Conservation (phyloP, 2,113 vertebrate genomes). For the Sapayoa aenigma region DNA sequence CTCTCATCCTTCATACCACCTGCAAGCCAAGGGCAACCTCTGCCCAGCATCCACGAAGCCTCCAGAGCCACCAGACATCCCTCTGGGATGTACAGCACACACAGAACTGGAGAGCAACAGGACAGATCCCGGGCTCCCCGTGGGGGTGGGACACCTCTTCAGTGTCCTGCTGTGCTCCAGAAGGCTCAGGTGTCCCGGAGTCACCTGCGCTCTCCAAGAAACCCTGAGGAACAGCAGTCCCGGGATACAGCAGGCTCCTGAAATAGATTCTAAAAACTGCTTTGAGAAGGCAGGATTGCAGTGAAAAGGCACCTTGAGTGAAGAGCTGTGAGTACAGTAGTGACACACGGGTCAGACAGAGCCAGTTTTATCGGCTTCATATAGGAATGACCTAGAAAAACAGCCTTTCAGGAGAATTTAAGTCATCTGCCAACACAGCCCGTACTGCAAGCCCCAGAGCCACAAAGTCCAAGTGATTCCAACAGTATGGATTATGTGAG, state of each 20-base stretch:
- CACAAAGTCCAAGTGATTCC: background rate
- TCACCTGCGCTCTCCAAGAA: background rate
- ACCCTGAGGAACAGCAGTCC: background rate
- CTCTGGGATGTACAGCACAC: rapidly evolving
- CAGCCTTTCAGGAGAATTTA: background rate
- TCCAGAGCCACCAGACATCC: background rate
- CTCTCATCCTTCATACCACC: background rate
- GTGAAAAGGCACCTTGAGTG: conserved; percentile 52
- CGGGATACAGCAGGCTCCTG: background rate
- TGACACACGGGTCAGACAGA: conserved; percentile 40
- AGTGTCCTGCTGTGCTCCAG: background rate
- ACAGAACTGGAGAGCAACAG: background rate
- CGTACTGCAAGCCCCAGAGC: background rate
- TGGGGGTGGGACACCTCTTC: background rate
- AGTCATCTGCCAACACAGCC: conserved; percentile 24
- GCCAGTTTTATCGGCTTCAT: conserved; percentile 3
- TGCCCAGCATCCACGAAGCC: background rate
- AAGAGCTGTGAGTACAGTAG: conserved; percentile 2
- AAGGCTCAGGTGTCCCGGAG: background rate
- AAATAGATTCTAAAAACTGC: conserved; percentile 39
- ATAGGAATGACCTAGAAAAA: conserved; percentile 49
- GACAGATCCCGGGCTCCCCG: background rate
- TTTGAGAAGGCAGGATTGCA: background rate
- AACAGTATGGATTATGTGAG: background rate
- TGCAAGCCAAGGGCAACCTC: background rate